Percentiles rank a stretch among this genome's conserved stretches.
Conservation (phyloP, 1,140 invertebrate species). For the Diabrotica undecimpunctata region DNA sequence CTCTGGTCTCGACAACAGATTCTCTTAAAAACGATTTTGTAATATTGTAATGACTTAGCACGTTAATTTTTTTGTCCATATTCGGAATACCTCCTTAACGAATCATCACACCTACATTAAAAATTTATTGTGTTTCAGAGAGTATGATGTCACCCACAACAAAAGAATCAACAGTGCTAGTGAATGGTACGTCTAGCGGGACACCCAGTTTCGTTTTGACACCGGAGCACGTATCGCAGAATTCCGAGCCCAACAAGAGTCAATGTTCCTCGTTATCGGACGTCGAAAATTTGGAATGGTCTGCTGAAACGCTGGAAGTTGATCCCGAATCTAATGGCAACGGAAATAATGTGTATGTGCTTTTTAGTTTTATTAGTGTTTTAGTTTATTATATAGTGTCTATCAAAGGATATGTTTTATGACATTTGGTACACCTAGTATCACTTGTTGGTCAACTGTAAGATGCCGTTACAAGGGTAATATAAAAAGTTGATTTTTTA, state of each 20-base stretch:
- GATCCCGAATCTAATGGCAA: conserved; percentile 35
- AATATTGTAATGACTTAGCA: no score
- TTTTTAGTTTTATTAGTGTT: conserved; percentile 1
- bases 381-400: background rate
- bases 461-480: no score
- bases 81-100: conserved; percentile 7
- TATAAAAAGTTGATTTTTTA: no score
- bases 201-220: conserved; percentile 21
- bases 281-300: conserved; percentile 64
- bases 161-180: conserved; percentile 25
- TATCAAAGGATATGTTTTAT: background rate
- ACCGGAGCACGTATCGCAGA: conserved; percentile 28
- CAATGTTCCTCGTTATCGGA: conserved; percentile 62
- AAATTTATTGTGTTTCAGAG: conserved; percentile 17
- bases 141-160: conserved; percentile 42
- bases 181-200: conserved; percentile 26
- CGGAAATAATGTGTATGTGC: conserved; percentile 18
- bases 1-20: no score
- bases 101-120: conserved; percentile 3
- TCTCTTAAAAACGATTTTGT: no score
- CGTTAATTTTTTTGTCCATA: background rate
- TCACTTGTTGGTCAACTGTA: no score
- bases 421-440: no score
- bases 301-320: conserved; percentile 46
- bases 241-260: conserved; percentile 37